A percentile compares a stretch with the other conserved stretches of the same genome.
Conservation (phyloP, 1,140 invertebrate species). For the Metaphire vulgaris region DNA sequence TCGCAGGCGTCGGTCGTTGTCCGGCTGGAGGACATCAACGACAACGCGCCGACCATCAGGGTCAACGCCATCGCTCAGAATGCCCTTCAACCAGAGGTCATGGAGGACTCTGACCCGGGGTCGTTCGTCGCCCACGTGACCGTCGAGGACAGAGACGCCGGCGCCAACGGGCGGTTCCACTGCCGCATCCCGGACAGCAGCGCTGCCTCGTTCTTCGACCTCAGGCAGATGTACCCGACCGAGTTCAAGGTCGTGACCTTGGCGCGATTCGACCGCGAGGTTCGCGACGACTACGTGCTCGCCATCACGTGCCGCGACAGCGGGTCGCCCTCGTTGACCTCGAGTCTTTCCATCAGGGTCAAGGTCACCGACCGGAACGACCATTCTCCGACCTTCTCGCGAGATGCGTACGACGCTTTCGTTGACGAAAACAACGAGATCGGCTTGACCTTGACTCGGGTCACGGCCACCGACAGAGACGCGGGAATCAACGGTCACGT, state of each 20-base stretch:
- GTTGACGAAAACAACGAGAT: conserved; percentile 72
- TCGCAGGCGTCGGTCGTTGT: conserved; percentile 18
- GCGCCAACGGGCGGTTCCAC: conserved; percentile 2
- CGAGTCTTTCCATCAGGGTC: conserved; percentile 8
- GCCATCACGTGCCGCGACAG: conserved; percentile 17
- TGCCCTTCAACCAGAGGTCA: conserved; percentile 43
- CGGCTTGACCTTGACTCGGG: conserved; percentile 71
- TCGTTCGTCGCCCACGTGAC: conserved; percentile 22
- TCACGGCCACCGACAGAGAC: conserved; percentile 78
- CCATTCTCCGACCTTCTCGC: conserved; percentile 13
- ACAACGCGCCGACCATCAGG: conserved; percentile 25
- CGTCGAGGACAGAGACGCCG: conserved; percentile 18
- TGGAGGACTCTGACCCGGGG: conserved; percentile 12
- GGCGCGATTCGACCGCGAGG: conserved; percentile 20
- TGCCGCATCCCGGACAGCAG: conserved; percentile 14
- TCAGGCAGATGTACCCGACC: conserved; percentile 7
- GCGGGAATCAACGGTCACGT: conserved; percentile 89
- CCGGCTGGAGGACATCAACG: conserved; percentile 26
- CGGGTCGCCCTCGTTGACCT: conserved; percentile 10
- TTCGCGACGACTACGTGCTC: not conserved
- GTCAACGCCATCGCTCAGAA: conserved; percentile 11
- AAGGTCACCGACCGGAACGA: conserved; percentile 23
- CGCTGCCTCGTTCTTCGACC: conserved; percentile 10
- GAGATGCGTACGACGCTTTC: conserved; percentile 1
- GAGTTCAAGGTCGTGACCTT: conserved; percentile 23